A percentile compares a stretch with the other conserved stretches of the same genome.
Evolutionary conservation across 1,140 invertebrate genomes (phyloP).

Genomic region (Oscheius sp.): DNA sequence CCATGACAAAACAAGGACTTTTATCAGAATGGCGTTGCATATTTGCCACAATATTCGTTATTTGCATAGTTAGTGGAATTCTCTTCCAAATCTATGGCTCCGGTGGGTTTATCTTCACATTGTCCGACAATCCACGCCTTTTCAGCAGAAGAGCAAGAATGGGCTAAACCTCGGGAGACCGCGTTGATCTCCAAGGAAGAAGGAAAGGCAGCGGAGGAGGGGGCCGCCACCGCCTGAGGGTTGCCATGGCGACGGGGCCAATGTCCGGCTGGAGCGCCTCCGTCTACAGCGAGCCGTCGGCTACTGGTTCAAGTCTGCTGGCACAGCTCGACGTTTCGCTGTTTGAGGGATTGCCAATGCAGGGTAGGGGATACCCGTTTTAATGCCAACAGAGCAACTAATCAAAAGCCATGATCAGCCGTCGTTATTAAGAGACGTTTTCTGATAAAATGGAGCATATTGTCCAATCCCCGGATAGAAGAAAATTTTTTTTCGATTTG

Average conservation of each 20-base stretch:
- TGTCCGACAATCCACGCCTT: neutral
- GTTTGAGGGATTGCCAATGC: neutral
- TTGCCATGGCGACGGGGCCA: neutral
- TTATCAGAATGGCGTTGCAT: constrained; percentile 25
- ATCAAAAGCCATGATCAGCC: neutral
- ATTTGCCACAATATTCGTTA: constrained; percentile 15
- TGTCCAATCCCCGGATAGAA: neutral
- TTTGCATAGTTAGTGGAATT: constrained; percentile 28
- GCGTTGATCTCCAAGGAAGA: neutral
- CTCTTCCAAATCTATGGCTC: constrained; percentile 44
- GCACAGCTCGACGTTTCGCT: neutral
- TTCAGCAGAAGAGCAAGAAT: neutral
- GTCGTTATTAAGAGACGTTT: neutral
- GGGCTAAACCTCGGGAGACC: neutral
- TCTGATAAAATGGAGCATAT: neutral
- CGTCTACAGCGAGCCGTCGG: neutral
- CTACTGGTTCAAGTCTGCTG: neutral
- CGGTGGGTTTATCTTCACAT: constrained; percentile 7
- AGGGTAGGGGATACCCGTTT: no score
- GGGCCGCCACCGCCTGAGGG: neutral
- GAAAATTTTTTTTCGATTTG: no score
- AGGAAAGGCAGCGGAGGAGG: neutral
- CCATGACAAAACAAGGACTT: constrained; percentile 18
- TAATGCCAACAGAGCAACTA: no score
- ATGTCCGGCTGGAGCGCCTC: neutral